Conservation (phyloP, 2,113 vertebrate genomes). For the Mandrillus leucophaeus region DNA sequence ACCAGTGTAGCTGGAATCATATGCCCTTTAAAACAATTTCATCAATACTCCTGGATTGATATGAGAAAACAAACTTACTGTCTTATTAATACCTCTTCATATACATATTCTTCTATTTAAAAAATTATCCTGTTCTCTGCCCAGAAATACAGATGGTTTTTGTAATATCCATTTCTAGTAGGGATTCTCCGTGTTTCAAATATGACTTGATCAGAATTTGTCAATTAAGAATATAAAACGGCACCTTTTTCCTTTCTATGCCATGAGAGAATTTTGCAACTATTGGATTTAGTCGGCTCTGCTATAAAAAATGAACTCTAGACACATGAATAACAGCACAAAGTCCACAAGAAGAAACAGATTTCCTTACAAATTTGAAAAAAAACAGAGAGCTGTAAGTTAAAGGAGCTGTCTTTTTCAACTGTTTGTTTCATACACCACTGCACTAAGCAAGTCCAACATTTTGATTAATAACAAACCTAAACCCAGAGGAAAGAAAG, state of each 20-base stretch:
- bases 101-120: constrained; percentile 24
- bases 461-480: constrained; percentile 79
- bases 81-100: not conserved
- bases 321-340: constrained; percentile 38
- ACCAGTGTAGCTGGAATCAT: not conserved
- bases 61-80: not conserved
- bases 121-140: not conserved
- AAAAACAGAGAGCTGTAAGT: constrained; percentile 60
- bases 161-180: constrained; percentile 5
- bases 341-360: constrained; percentile 63
- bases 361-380: constrained; percentile 67
- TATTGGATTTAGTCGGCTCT: constrained; percentile 49
- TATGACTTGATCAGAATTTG: constrained; percentile 37
- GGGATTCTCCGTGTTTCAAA: constrained; percentile 44
- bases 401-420: constrained; percentile 73
- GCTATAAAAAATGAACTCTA: constrained; percentile 58
- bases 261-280: constrained; percentile 2
- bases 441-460: constrained; percentile 61
- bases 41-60: not conserved
- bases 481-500: constrained; percentile 69
- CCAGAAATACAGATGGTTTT: not conserved
- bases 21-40: not conserved
- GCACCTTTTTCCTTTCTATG: constrained; percentile 17
- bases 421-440: constrained; percentile 66
- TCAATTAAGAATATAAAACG: constrained; percentile 59